A percentile compares a stretch with the other conserved stretches of the same genome.
phyloP scores from a whole-genome alignment of 1,140 invertebrate genomes.

The Polypedilum pembai region DNA sequence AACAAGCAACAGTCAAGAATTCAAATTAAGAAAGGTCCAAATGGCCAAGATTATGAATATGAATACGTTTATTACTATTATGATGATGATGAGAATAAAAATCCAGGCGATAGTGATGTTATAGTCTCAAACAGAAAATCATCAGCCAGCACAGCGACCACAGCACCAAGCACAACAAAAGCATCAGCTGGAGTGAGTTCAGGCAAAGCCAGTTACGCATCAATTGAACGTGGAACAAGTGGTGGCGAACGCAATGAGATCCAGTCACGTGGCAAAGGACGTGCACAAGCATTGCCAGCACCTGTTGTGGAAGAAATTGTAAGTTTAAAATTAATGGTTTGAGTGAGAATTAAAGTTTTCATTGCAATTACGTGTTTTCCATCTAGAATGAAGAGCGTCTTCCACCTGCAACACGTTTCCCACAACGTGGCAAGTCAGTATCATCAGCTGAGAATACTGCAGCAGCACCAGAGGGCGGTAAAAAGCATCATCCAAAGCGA shows the following conservation, averaged over 20 bases:
- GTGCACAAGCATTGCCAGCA: slow-evolving; percentile 28
- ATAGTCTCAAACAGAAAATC: slow-evolving; percentile 31
- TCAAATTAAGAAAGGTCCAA: slow-evolving; percentile 80
- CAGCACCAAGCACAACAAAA: slow-evolving; percentile 1
- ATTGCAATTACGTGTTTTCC: neutral
- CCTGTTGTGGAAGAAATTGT: slow-evolving; percentile 34
- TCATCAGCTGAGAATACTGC: slow-evolving; percentile 32
- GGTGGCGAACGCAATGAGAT: slow-evolving; percentile 9
- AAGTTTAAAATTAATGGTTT: slow-evolving; percentile 33
- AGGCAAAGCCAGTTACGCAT: slow-evolving; percentile 17
- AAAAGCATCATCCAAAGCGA: slow-evolving; percentile 45
- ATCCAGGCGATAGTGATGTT: slow-evolving; percentile 41
- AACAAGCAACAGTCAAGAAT: slow-evolving; percentile 55
- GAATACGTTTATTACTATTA: slow-evolving; percentile 89
- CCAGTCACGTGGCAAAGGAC: slow-evolving; percentile 9
- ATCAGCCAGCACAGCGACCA: slow-evolving; percentile 43
- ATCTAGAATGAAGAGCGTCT: slow-evolving; percentile 52
- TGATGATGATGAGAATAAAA: slow-evolving; percentile 63
- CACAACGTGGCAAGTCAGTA: slow-evolving; percentile 55
- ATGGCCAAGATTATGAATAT: slow-evolving; percentile 83
- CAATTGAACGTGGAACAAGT: slow-evolving; percentile 28
- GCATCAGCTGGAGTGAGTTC: neutral
- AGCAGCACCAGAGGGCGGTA: slow-evolving; percentile 38
- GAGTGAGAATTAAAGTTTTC: neutral
- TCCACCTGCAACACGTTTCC: slow-evolving; percentile 69